Conservation (phyloP, 2,888 invertebrate species). For the Callyntrura sp. region DNA sequence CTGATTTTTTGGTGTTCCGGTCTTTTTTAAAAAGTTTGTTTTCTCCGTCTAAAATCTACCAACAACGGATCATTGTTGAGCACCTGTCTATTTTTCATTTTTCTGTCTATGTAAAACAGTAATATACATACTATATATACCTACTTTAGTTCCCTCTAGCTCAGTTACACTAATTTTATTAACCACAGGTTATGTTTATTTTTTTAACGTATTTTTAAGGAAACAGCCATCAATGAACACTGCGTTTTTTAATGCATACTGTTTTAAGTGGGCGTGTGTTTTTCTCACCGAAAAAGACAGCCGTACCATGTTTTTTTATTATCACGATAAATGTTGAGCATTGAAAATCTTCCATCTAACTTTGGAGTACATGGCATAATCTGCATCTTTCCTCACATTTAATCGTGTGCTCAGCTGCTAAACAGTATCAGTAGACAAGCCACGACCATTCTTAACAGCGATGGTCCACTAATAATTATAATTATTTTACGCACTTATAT, state of each 20-base stretch:
- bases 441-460: conserved; percentile 51
- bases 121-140: neutral
- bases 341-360: neutral
- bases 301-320: neutral
- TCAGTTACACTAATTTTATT: neutral
- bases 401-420: conserved; percentile 41
- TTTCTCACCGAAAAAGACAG: conserved; percentile 6
- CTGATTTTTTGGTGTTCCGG: conserved; percentile 56
- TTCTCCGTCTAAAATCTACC: neutral
- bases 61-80: neutral
- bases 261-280: conserved; percentile 37
- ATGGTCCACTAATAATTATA: conserved; percentile 59
- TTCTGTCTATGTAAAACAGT: neutral
- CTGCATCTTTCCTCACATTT: conserved; percentile 63
- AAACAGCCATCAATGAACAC: conserved; percentile 28
- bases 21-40: neutral
- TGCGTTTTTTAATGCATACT: neutral
- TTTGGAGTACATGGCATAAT: conserved; percentile 6
- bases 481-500: conserved; percentile 42
- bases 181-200: neutral
- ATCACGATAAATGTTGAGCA: conserved; percentile 5
- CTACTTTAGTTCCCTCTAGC: neutral
- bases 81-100: conserved; percentile 3
- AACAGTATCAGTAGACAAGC: conserved; percentile 16
- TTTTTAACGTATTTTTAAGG: neutral